A percentile compares a stretch with the other conserved stretches of the same genome.
Evolutionary conservation across 37 sponge, comb jelly and placozoan species (phyloP).

Genomic region (Cliona cf. orientalis): DNA sequence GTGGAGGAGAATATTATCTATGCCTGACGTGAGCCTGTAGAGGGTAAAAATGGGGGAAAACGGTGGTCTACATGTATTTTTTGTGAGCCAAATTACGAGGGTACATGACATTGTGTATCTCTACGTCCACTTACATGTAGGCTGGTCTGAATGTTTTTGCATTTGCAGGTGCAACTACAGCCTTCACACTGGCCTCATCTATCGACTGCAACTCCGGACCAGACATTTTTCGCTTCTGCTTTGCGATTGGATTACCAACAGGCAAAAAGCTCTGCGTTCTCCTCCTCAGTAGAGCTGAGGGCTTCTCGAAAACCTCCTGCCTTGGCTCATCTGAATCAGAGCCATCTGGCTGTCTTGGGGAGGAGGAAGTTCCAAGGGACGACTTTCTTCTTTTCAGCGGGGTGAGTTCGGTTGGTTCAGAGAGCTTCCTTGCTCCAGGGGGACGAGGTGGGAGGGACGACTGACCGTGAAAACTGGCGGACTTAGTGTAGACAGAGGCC

Average conservation of each 20-base stretch:
- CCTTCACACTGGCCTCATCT: neutral
- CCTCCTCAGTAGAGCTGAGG: neutral
- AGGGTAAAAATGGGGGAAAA: too few relatives aligned
- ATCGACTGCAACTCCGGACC: too few relatives aligned
- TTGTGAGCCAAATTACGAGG: neutral
- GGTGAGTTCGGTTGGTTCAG: conserved; percentile 4
- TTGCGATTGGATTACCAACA: too few relatives aligned
- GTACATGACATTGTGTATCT: neutral
- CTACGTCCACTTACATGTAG: conserved; percentile 17
- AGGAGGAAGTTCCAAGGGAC: too few relatives aligned
- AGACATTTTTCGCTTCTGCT: too few relatives aligned
- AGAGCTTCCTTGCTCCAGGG: conserved; percentile 12
- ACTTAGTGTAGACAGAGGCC: conserved; percentile 14
- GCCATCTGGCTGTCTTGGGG: too few relatives aligned
- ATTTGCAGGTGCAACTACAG: neutral
- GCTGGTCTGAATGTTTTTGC: neutral
- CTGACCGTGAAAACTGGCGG: neutral
- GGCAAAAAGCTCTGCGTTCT: neutral
- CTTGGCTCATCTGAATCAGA: neutral
- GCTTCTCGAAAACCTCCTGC: too few relatives aligned
- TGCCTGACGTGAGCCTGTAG: conserved; percentile 61
- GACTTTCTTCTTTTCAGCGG: too few relatives aligned
- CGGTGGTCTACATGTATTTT: neutral
- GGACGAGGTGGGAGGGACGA: neutral
- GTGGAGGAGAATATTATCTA: conserved; percentile 54